Evolutionary conservation across 2,113 vertebrate species (phyloP), one percentile per base, ranked within the genome.

Genomic region (Zosterops lateralis): DNA sequence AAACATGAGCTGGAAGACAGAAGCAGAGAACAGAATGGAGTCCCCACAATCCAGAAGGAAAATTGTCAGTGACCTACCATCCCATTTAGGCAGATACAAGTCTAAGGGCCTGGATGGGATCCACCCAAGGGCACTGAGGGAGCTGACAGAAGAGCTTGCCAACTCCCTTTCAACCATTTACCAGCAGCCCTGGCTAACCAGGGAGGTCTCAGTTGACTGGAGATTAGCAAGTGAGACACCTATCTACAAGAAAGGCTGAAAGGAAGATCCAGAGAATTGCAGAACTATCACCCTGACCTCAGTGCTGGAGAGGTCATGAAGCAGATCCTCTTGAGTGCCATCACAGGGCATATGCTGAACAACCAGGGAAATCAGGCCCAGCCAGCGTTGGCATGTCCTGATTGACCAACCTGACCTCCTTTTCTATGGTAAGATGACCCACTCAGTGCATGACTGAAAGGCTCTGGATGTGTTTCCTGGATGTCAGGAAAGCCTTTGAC

Each of bases 381-480:
- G 44, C 4, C 60, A 65, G 31, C 21, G 57, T 5, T 6, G 7
- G 44, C 36, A 51, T 31, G 18, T n/a, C 36, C 26, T 32, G 32
- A 3, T 0, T 58, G 28, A 51, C 19, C 0, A 3, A 45, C 3
- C 22, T 66, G 18, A 72, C 19, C 36, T 65, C 44, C 57, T 64
- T 31, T 9, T 34, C 34, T 34, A 5, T 14, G 40, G 28, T 4
- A 32, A 38, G 5, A 5, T 32, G 14, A 64, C 16, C 4, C 13
- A 21, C 14, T 17, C 0, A 28, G 31, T 8, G 17, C 20, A 57
- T 48, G 34, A 48, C 20, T 31, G 31, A 64, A 79, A 79, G 42
- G 50, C 58, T 57, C 8, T 31, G 20, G 20, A 71, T 31, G 42
- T 21, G 42, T 24, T 42, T 26, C 57, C 57, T 14, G 11, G 17